These are phyloP conservation scores for Drosophila subpulchrella DNA, from an alignment of 1,140 invertebrate species.

Conservation along the genomic window DNA sequence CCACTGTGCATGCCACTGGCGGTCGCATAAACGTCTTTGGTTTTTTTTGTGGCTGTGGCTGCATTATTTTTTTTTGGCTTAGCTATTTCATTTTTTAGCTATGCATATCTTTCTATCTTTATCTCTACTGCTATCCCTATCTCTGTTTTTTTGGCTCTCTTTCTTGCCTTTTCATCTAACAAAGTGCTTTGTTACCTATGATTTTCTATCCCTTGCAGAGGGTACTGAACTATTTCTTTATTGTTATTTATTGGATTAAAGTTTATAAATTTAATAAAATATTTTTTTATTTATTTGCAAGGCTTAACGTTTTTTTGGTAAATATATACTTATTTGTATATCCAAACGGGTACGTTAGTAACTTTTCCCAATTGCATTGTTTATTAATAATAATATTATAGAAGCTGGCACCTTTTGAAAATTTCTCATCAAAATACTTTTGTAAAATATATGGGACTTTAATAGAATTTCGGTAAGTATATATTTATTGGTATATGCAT, in stretches of 20 bases:
- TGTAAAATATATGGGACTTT: too few relatives aligned
- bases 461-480: too few relatives aligned
- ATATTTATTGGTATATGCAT: background rate
- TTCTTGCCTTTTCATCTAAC: background rate
- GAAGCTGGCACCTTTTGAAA: rapidly evolving
- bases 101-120: constrained; percentile 21
- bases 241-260: constrained; percentile 13
- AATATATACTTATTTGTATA: too few relatives aligned
- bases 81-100: constrained; percentile 66
- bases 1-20: constrained; percentile 69
- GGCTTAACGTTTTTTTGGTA: too few relatives aligned
- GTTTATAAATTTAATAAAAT: background rate
- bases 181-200: constrained; percentile 20
- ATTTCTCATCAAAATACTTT: too few relatives aligned
- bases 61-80: constrained; percentile 49
- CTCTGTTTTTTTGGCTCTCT: background rate
- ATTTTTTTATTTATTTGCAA: too few relatives aligned
- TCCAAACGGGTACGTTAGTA: too few relatives aligned
- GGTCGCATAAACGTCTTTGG: constrained; percentile 59
- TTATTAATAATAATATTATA: background rate
- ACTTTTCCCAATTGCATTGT: too few relatives aligned
- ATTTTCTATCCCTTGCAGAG: constrained; percentile 9
- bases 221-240: constrained; percentile 1
- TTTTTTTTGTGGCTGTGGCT: constrained; percentile 23
- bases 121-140: constrained; percentile 16